Evolutionary conservation across 2,888 invertebrate genomes (phyloP).

Genomic region (Troides oblongomaculatus): DNA sequence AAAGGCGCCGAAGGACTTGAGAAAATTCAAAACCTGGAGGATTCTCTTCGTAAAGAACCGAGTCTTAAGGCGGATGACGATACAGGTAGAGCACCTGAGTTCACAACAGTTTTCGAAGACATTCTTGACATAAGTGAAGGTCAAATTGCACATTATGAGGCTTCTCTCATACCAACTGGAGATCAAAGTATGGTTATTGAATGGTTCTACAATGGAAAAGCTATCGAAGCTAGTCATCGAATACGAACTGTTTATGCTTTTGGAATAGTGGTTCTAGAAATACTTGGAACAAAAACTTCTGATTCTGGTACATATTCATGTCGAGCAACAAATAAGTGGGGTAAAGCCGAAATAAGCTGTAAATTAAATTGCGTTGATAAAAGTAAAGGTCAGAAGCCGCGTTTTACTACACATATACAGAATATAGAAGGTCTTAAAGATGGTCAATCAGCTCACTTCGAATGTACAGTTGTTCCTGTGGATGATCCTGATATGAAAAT

Average conservation of each 20-base stretch:
- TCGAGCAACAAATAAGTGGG: constrained; percentile 93
- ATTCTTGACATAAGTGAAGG: constrained; percentile 93
- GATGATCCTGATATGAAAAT: constrained; percentile 96
- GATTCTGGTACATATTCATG: constrained; percentile 95
- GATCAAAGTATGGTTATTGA: constrained; percentile 96
- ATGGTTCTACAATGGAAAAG: constrained; percentile 97
- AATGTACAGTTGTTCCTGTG: constrained; percentile 95
- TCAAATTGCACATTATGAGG: constrained; percentile 98
- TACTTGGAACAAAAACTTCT: constrained; percentile 94
- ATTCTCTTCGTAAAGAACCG: constrained; percentile 87
- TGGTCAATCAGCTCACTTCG: constrained; percentile 96
- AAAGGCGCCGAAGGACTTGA: constrained; percentile 96
- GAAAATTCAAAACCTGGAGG: constrained; percentile 94
- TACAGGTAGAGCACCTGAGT: constrained; percentile 91
- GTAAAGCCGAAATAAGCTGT: constrained; percentile 91
- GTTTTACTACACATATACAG: constrained; percentile 92
- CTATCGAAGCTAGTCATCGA: constrained; percentile 92
- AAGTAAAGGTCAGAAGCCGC: constrained; percentile 91
- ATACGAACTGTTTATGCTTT: constrained; percentile 97
- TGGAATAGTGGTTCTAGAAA: constrained; percentile 98
- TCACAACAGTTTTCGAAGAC: constrained; percentile 92
- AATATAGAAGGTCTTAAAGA: constrained; percentile 92
- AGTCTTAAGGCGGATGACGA: constrained; percentile 85
- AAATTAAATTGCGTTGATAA: constrained; percentile 91
- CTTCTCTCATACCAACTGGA: constrained; percentile 94